Evolutionary conservation across 2,113 vertebrate genomes (phyloP), one percentile per base, ranked within the genome.

Genomic region (Myrmophylax atrothorax): DNA sequence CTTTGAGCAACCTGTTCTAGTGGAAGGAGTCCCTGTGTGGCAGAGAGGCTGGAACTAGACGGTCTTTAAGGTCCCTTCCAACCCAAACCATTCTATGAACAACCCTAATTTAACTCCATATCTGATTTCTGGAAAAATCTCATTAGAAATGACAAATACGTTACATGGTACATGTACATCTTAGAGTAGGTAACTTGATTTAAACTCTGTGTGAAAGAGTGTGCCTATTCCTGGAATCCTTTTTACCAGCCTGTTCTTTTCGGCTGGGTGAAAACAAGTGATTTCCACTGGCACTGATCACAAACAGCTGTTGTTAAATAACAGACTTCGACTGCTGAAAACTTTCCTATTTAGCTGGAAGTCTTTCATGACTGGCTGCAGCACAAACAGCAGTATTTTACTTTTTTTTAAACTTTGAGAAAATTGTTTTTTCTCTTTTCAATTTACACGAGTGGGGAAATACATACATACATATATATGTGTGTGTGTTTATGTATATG

Each of bases 261-360:
- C 2, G 1, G 68, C 89, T 84, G 80, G 50, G 52, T 93, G 72
- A 86, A 95, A 97, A 92, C 79, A 94, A 96, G 75, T 84, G 87
- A 94, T 95, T 96, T 94, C 69, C 81, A 38, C 85, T 96, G 96
- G 94, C 93, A 96, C 73, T 50, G 86, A 94, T 84, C 80, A 89
- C 79, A 94, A 96, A 94, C 95, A 96, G 93, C 92, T 96, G 95
- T 55, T 94, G 88, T 73, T 90, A 94, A 93, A 92, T 86, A 92
- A 88, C 64, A 93, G 76, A 24, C 83, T 68, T 68, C 68, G 72
- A 85, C 76, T 96, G 88, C 73, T 90, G 79, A 81, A 84, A 92
- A 90, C 84, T 94, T 82, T 84, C 56, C 58, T 72, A 31, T 84
- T 94, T 92, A 95, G 75, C 46, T 76, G 42, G 50, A 96, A 85